These are phyloP conservation scores for Lethenteron reissneri DNA, from an alignment of 2,113 vertebrate genomes.

Conservation along the genomic window DNA sequence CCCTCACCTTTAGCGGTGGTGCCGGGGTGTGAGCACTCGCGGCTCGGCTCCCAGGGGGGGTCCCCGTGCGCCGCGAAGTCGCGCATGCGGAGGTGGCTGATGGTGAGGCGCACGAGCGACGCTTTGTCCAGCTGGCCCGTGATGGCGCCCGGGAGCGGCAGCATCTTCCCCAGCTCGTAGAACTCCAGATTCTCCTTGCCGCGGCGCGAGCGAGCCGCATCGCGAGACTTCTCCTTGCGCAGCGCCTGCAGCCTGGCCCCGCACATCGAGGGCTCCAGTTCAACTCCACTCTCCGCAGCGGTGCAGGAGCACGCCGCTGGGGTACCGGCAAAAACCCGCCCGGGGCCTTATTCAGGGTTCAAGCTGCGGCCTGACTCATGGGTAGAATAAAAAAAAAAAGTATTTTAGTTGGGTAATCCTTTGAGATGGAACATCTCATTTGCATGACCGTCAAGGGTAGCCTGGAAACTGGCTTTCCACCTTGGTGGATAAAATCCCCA, in stretches of 20 bases:
- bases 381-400: no score
- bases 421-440: no score
- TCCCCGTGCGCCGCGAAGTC: slow-evolving; percentile 51
- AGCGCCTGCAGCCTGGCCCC: slow-evolving; percentile 45
- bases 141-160: slow-evolving; percentile 59
- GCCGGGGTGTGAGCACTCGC: slow-evolving; percentile 29
- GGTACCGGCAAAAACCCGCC: no score
- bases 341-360: no score
- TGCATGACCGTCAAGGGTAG: no score
- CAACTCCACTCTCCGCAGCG: no score
- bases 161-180: slow-evolving; percentile 61
- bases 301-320: no score
- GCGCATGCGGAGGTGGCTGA: slow-evolving; percentile 68
- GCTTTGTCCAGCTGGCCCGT: slow-evolving; percentile 74
- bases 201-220: slow-evolving; percentile 55
- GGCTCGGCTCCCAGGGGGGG: slow-evolving; percentile 43
- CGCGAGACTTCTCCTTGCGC: slow-evolving; percentile 66
- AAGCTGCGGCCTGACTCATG: no score
- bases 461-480: no score
- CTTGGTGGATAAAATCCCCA: no score
- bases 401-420: no score
- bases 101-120: slow-evolving; percentile 59
- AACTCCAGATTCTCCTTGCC: slow-evolving; percentile 79
- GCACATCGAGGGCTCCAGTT: no score
- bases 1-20: slow-evolving; percentile 9